Conservation (phyloP, 2,113 vertebrate genomes). For the Neogobius melanostomus region DNA sequence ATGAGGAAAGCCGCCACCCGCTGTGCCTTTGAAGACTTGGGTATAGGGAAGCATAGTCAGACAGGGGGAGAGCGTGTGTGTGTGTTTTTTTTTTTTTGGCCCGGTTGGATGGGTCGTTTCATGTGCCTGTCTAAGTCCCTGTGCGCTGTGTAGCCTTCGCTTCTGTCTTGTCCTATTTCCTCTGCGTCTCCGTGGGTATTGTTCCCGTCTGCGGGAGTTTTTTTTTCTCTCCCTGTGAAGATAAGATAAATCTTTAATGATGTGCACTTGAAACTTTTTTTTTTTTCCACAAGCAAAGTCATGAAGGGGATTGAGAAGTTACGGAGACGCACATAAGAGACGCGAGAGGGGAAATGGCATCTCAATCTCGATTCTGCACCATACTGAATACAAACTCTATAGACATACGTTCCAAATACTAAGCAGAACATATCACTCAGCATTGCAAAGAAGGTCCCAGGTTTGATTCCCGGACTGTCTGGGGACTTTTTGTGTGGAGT, state of each 20-base stretch:
- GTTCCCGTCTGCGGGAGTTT: constrained; percentile 47
- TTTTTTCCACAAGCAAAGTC: constrained; percentile 29
- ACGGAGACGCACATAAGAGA: constrained; percentile 34
- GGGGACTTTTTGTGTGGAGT: too few species aligned
- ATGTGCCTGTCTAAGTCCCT: constrained; percentile 39
- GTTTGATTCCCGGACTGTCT: too few species aligned
- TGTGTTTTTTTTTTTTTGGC: constrained; percentile 30
- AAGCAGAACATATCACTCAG: too few species aligned
- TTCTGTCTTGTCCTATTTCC: constrained; percentile 62
- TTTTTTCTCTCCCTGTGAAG: constrained; percentile 41
- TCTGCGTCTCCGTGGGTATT: constrained; percentile 35
- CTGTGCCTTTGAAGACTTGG: constrained; percentile 56
- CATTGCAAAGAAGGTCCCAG: too few species aligned
- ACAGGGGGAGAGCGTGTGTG: constrained; percentile 38
- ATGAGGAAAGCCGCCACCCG: constrained; percentile 51
- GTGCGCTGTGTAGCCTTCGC: constrained; percentile 27
- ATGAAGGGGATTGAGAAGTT: constrained; percentile 12
- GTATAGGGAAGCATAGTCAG: constrained; percentile 53
- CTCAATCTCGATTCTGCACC: not conserved
- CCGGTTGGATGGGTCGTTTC: constrained; percentile 30
- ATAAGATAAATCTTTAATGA: constrained; percentile 66
- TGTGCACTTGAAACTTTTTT: constrained; percentile 47
- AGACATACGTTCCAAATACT: too few species aligned
- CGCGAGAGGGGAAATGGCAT: constrained; percentile 20
- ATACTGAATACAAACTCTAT: too few species aligned